These are phyloP conservation scores for Micoletzkya japonica DNA, from an alignment of 2,888 invertebrate genomes.

Conservation along the genomic window DNA sequence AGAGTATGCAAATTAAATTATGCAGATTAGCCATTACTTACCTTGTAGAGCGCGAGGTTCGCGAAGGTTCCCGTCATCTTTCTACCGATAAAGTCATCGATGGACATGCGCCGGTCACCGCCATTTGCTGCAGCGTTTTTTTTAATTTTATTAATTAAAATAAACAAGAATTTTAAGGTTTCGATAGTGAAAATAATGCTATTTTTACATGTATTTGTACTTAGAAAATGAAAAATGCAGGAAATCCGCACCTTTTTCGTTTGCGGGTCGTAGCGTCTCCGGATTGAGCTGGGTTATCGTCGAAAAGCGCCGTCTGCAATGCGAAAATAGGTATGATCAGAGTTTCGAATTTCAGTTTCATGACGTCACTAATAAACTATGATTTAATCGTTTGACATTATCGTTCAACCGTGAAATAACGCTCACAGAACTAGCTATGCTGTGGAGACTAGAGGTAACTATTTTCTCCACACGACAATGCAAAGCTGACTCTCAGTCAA, in stretches of 20 bases:
- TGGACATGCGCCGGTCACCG: conserved; percentile 14
- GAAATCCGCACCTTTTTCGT: conserved; percentile 6
- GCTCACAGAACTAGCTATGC: no score
- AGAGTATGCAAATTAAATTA: no score
- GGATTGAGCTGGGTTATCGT: conserved; percentile 59
- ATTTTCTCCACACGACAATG: no score
- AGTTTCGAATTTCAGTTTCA: no score
- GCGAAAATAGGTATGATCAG: no score
- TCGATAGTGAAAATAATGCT: background rate
- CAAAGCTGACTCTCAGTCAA: no score
- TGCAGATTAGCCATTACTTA: no score
- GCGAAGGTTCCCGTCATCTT: conserved; percentile 51
- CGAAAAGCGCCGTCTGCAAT: conserved; percentile 57
- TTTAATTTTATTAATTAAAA: background rate
- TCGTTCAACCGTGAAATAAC: no score
- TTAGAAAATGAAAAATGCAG: background rate
- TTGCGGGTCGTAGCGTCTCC: conserved; percentile 35
- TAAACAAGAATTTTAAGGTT: background rate
- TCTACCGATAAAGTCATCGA: conserved; percentile 28
- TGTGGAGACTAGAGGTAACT: no score
- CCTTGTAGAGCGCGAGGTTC: conserved; percentile 60
- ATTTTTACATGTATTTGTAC: background rate
- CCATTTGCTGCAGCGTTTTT: background rate
- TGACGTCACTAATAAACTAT: no score
- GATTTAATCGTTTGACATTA: no score